A percentile compares a stretch with the other conserved stretches of the same genome.
Conservation (phyloP, 2,797 vertebrate genomes). For the Sphenodon punctatus region DNA sequence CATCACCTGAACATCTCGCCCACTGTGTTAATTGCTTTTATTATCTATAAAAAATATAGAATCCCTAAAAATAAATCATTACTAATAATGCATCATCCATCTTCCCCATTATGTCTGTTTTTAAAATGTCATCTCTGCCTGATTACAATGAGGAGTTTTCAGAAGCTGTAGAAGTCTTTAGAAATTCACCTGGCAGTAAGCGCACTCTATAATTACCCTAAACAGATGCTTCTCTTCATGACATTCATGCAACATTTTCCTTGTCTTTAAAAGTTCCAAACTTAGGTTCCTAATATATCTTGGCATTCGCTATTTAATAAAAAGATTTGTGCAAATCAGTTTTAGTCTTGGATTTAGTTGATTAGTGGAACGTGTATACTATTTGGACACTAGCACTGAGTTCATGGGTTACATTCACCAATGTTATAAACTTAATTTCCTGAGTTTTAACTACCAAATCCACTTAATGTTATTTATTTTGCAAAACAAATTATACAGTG, state of each 20-base stretch:
- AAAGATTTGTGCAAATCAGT: constrained; percentile 11
- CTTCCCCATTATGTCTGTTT: constrained; percentile 22
- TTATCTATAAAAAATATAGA: constrained; percentile 6
- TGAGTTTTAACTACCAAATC: constrained; percentile 18
- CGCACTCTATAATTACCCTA: constrained; percentile 42
- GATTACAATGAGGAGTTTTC: constrained; percentile 54
- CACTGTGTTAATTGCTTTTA: not conserved
- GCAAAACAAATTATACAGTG: constrained; percentile 23
- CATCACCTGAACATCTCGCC: not conserved
- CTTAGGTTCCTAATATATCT: constrained; percentile 9
- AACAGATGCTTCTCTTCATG: constrained; percentile 31
- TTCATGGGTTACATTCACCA: constrained; percentile 50
- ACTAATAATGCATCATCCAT: constrained; percentile 40
- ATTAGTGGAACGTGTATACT: constrained; percentile 40
- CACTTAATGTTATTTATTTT: constrained; percentile 3
- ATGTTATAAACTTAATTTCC: constrained; percentile 20
- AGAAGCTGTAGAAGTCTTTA: constrained; percentile 26
- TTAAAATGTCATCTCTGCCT: constrained; percentile 39
- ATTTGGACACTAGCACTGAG: constrained; percentile 36
- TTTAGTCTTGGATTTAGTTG: constrained; percentile 11
- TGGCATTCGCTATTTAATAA: constrained; percentile 45
- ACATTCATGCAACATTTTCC: constrained; percentile 9
- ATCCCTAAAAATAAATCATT: constrained; percentile 41
- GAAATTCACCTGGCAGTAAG: constrained; percentile 43
- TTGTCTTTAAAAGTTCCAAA: constrained; percentile 19